Evolutionary conservation across 2,797 vertebrate genomes (phyloP), one percentile per base, ranked within the genome.

Genomic region (Hydrocynus forskahlii): DNA sequence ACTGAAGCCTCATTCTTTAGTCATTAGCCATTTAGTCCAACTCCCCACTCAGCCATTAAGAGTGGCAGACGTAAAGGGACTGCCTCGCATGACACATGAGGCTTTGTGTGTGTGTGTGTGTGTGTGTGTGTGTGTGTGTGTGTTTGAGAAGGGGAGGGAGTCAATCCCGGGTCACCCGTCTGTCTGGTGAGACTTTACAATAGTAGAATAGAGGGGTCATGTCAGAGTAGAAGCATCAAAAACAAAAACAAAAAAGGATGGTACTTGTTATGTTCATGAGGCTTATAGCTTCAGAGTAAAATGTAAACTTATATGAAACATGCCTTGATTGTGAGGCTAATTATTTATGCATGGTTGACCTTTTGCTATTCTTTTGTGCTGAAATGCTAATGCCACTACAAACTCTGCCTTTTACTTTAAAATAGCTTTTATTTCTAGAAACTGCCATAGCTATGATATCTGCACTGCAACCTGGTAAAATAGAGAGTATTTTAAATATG

Each of bases 141-240:
- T 40, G 52, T 40, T 38, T 29, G 21, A 1, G 6, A 1, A 19
- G 23, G 29, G 55, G 48, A 35, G 4, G 35, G 79, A 85, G 82
- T 87, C 71, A 78, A 74, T 50, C 64, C 54, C 45, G 76, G 81
- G 82, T 83, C 83, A 77, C 54, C 19, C 43, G 43, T 81, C 73
- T 83, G 87, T 83, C 80, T 79, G 57, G 35, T 59, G 69, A 12
- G 60, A 78, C 38, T 57, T 76, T 29, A 79, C 79, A 81, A 78
- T 57, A 60, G 75, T 57, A 52, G 73, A 68, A 60, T 68, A 21
- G 48, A 73, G 68, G 52, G 57, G 29, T 52, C 2, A 43, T 75
- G 50, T 19, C 48, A 25, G 45, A 16, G 3, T 5, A 70, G 21
- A 68, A 8, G 13, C 45, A 17, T 23, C 69, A 64, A 21, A 70